Evolutionary conservation across 1,140 invertebrate genomes (phyloP).

Genomic region (Anastrepha ludens): DNA sequence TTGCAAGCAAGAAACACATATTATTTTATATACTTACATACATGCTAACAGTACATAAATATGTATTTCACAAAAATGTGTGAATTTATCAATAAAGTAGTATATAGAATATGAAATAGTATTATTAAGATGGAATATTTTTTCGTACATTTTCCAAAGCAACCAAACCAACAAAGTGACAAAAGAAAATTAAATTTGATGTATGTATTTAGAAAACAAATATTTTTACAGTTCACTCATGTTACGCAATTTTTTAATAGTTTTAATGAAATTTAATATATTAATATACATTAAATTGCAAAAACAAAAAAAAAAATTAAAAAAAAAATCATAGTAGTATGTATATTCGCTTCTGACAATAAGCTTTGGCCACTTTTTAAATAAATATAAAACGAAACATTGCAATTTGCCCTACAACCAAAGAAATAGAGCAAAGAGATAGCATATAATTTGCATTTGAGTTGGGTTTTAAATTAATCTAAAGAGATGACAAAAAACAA

Average conservation of each 20-base stretch:
- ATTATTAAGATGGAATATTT: background rate
- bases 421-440: background rate
- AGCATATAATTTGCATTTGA: slow-evolving; percentile 9
- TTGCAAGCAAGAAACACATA: background rate
- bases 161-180: slow-evolving; percentile 1
- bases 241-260: slow-evolving; percentile 25
- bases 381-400: background rate
- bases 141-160: background rate
- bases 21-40: slow-evolving; percentile 6
- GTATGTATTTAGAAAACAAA: slow-evolving; percentile 31
- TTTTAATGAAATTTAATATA: background rate
- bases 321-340: slow-evolving; percentile 15
- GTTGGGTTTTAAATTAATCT: background rate
- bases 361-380: slow-evolving; percentile 51
- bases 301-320: background rate
- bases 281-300: slow-evolving; percentile 23
- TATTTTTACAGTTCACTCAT: slow-evolving; percentile 26
- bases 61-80: background rate
- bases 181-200: background rate
- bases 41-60: too few relatives aligned
- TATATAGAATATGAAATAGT: background rate
- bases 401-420: background rate
- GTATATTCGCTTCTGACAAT: slow-evolving; percentile 50
- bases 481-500: background rate
- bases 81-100: background rate